Percentiles rank a stretch among this genome's conserved stretches.
Conservation (phyloP, 2,797 vertebrate genomes). For the Pogoniulus pusillus region DNA sequence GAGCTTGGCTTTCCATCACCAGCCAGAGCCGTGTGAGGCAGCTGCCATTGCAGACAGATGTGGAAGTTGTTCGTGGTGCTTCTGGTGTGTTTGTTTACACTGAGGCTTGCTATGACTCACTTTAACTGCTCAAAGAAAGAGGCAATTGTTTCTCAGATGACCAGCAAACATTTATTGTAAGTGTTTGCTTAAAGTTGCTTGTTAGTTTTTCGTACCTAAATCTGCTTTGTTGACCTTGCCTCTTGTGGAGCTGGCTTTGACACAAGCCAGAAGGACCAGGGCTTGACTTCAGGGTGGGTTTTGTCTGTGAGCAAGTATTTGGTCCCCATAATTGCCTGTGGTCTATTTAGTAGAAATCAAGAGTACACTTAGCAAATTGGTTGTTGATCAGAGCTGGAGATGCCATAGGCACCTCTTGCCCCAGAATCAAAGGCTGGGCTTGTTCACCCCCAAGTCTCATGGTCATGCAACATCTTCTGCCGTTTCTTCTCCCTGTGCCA, state of each 20-base stretch:
- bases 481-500: background rate
- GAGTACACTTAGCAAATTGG: background rate
- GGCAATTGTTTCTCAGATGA: background rate
- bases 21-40: background rate
- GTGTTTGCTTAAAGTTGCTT: background rate
- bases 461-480: background rate
- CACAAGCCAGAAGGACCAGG: background rate
- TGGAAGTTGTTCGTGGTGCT: background rate
- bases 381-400: background rate
- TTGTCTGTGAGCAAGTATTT: background rate
- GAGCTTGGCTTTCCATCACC: background rate
- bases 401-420: background rate
- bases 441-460: background rate
- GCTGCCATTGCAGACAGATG: background rate
- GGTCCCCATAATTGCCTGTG: background rate
- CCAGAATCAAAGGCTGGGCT: background rate
- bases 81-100: background rate
- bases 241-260: background rate
- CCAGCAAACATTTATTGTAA: background rate
- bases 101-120: background rate
- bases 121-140: background rate
- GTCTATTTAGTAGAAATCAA: background rate
- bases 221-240: background rate
- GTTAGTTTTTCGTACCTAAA: background rate
- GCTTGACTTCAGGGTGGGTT: background rate